Evolutionary conservation across 2,888 invertebrate genomes (phyloP), one percentile per base, ranked within the genome.

Genomic region (Pantelozetes paolii): DNA sequence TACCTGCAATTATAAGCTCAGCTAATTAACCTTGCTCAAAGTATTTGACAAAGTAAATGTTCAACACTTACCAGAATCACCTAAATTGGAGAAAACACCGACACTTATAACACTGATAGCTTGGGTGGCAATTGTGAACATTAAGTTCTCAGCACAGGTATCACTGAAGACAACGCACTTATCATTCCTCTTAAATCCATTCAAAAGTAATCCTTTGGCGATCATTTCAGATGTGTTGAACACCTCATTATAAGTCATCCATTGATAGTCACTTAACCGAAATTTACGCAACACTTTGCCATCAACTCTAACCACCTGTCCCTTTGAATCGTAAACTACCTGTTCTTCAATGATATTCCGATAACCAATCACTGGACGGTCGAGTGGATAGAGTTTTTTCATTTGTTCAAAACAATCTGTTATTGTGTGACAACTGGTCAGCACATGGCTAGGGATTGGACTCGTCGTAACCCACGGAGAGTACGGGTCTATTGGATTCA

Each of bases 201-300:
- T 67, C 23, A 73, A 13, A 30, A 64, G 40, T n/a, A 73, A 42
- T 18, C 73, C 73, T 20, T 23, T 40, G n/a, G 62, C 62, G 2
- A 73, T 67, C 5, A 13, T 11, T 30, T 67, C 23, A n/a, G 42
- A 67, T 13, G 28, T 62, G 28, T 73, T 30, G 6, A 73, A 64
- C 32, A 64, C 40, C 2, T 92, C 90, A 40, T 84, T 83, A 83
- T 88, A 95, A 8, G 89, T 88, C 78, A 90, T 89, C 96, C 96
- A 98, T 79, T 87, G 86, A 84, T 97, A 98, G 48, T 91, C 89
- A 71, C 96, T 32, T 40, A 74, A 45, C n/a, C 72, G 57, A 32
- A 42, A 32, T 45, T 74, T 70, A 13, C 70, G 30, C 36, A 74
- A 26, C 1, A 36, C 15, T 18, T 70, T 73, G 2, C 71, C 74